Evolutionary conservation across 2,113 vertebrate species (phyloP).

Genomic region (Rattus rattus): DNA sequence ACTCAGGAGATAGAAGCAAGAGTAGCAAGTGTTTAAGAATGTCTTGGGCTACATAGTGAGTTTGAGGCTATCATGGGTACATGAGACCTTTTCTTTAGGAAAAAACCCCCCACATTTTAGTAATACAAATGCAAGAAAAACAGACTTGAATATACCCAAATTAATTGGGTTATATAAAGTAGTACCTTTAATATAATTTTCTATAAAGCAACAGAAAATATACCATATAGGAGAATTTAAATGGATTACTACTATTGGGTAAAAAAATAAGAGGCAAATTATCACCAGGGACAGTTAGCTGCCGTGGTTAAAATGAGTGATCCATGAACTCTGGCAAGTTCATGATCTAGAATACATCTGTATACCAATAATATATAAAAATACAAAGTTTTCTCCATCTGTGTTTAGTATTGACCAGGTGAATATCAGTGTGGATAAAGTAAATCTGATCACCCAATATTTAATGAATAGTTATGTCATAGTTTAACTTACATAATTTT

Average conservation of each 20-base stretch:
- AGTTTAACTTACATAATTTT: constrained; percentile 6
- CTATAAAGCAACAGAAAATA: constrained; percentile 8
- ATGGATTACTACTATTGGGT: background rate
- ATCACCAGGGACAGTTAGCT: background rate
- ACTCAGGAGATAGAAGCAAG: background rate
- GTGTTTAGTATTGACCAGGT: background rate
- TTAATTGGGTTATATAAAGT: background rate
- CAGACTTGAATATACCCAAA: constrained; percentile 26
- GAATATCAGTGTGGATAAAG: background rate
- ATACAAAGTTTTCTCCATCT: background rate
- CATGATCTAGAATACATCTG: background rate
- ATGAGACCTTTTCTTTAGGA: background rate
- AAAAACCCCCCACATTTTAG: background rate
- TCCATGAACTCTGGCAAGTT: background rate
- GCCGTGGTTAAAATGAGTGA: background rate
- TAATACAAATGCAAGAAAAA: background rate
- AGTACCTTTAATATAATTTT: background rate
- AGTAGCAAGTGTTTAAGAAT: background rate
- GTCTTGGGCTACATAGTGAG: background rate
- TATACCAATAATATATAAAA: background rate
- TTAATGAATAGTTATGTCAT: background rate
- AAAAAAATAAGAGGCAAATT: constrained; percentile 12
- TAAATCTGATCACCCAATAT: background rate
- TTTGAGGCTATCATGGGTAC: background rate
- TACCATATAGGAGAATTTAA: background rate